Conservation (phyloP, 1,140 invertebrate species). For the Brachystomella parvula region DNA sequence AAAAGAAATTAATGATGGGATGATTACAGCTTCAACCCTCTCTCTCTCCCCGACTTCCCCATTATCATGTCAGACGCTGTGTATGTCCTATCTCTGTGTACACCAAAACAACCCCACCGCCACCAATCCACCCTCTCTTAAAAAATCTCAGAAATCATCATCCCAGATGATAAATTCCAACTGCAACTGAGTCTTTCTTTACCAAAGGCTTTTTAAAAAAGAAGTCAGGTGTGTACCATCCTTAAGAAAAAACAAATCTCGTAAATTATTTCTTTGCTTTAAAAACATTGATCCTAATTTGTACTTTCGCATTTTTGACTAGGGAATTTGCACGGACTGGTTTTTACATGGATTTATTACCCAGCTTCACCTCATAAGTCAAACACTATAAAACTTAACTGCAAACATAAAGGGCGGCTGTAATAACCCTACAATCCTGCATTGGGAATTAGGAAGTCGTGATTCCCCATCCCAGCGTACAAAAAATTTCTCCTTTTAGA, state of each 20-base stretch:
- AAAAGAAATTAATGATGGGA: conserved; percentile 33
- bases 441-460: neutral
- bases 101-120: neutral
- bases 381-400: neutral
- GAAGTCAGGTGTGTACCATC: too few relatives aligned
- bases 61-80: conserved; percentile 7
- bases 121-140: neutral
- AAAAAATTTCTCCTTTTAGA: neutral
- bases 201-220: neutral
- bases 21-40: conserved; percentile 26
- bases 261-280: too few relatives aligned
- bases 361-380: neutral
- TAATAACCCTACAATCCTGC: neutral
- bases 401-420: neutral
- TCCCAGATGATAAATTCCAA: neutral
- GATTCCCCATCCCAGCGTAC: neutral
- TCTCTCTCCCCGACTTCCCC: conserved; percentile 2
- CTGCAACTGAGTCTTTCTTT: neutral
- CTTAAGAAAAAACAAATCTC: too few relatives aligned
- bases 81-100: conserved; percentile 14
- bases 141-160: neutral
- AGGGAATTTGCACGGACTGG: too few relatives aligned
- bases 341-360: too few relatives aligned
- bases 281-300: too few relatives aligned
- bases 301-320: too few relatives aligned